These are phyloP conservation scores for Oreonectes daqikongensis DNA, from an alignment of 2,797 vertebrate genomes.

Conservation along the genomic window DNA sequence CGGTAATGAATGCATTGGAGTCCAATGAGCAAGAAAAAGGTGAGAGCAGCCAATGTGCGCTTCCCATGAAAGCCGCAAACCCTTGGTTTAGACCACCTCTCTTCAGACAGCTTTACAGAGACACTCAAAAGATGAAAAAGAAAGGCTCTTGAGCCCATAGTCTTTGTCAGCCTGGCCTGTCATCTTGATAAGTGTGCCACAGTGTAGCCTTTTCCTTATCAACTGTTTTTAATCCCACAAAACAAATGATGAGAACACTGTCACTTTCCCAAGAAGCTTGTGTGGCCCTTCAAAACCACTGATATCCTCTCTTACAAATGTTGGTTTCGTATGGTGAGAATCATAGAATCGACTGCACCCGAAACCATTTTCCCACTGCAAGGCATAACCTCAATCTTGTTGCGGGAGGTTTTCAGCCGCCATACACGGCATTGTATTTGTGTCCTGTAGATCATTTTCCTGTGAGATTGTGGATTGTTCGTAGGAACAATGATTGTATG, in stretches of 20 bases:
- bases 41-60: slow-evolving; percentile 38
- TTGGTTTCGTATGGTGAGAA: slow-evolving; percentile 51
- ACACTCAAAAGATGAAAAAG: slow-evolving; percentile 19
- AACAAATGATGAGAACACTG: slow-evolving; percentile 10
- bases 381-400: slow-evolving; percentile 42
- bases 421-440: slow-evolving; percentile 60
- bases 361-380: slow-evolving; percentile 58
- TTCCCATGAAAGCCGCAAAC: slow-evolving; percentile 40
- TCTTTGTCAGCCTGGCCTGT: slow-evolving; percentile 30
- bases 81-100: slow-evolving; percentile 23
- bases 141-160: slow-evolving; percentile 9
- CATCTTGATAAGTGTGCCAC: slow-evolving; percentile 45
- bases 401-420: slow-evolving; percentile 38
- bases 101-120: slow-evolving; percentile 23
- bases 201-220: slow-evolving; percentile 49
- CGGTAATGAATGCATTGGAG: slow-evolving; percentile 75
- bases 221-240: slow-evolving; percentile 21
- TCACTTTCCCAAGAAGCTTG: slow-evolving; percentile 43
- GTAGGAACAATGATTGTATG: slow-evolving; percentile 58
- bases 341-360: slow-evolving; percentile 39
- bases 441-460: slow-evolving; percentile 63
- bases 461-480: slow-evolving; percentile 62
- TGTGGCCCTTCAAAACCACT: slow-evolving; percentile 28
- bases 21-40: slow-evolving; percentile 61
- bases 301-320: slow-evolving; percentile 47